A percentile compares a stretch with the other conserved stretches of the same genome.
phyloP scores from a whole-genome alignment of 1,140 invertebrate species.

The Papilio polyxenes region DNA sequence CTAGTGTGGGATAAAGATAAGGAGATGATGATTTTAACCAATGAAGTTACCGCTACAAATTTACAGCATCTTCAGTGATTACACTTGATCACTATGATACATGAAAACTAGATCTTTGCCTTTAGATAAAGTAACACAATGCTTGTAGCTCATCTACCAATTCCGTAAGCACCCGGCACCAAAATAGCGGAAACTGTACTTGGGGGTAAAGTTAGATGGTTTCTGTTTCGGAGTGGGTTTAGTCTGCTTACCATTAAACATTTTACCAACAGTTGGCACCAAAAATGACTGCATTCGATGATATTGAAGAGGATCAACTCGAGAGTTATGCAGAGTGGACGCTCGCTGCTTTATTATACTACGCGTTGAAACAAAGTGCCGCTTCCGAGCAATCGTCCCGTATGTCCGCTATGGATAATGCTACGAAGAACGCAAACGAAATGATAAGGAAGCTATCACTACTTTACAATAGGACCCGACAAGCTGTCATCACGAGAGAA shows the following conservation, averaged over 20 bases:
- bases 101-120: too few relatives aligned
- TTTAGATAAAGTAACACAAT: too few relatives aligned
- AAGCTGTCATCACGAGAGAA: conserved; percentile 99
- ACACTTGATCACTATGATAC: too few relatives aligned
- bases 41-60: too few relatives aligned
- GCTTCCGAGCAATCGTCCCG: conserved; percentile 98
- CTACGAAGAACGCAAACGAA: conserved; percentile 99
- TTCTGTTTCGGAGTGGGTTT: too few relatives aligned
- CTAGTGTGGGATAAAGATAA: too few relatives aligned
- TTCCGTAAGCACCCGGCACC: too few relatives aligned
- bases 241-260: not conserved
- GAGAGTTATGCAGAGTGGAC: conserved; percentile 97
- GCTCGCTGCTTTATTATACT: conserved; percentile 94
- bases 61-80: too few relatives aligned
- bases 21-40: too few relatives aligned
- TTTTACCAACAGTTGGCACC: conserved; percentile 82
- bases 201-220: too few relatives aligned
- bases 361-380: conserved; percentile 97
- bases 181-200: too few relatives aligned
- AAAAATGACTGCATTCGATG: conserved; percentile 92
- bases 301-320: conserved; percentile 93
- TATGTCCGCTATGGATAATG: conserved; percentile 99
- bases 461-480: conserved; percentile 98
- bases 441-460: conserved; percentile 99
- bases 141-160: too few relatives aligned